phyloP scores from a whole-genome alignment of 2,797 vertebrate genomes.

The Rhinatrema bivittatum region DNA sequence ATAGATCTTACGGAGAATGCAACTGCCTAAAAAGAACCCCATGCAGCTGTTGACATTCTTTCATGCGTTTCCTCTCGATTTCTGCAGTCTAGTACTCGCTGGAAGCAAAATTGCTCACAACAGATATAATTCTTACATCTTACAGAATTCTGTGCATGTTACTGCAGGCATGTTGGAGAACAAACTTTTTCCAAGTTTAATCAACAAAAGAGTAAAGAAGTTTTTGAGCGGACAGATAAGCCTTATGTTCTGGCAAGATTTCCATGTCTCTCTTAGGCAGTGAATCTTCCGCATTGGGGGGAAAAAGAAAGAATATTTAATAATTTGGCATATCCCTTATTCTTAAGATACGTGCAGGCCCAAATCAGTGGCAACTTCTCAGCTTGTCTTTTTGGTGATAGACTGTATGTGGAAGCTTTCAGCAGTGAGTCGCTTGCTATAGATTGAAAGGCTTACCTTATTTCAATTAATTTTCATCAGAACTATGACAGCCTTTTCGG shows the following conservation, averaged over 20 bases:
- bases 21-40: constrained; percentile 19
- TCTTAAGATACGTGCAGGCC: neutral
- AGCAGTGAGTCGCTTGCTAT: neutral
- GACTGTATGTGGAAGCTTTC: constrained; percentile 7
- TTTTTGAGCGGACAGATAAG: too few relatives aligned
- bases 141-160: constrained; percentile 2
- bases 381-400: neutral
- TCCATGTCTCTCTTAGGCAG: too few relatives aligned
- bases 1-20: constrained; percentile 18
- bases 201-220: neutral
- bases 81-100: constrained; percentile 13
- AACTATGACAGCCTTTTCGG: constrained; percentile 12
- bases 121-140: constrained; percentile 2
- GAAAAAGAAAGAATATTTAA: neutral
- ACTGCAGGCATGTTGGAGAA: constrained; percentile 15
- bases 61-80: constrained; percentile 5
- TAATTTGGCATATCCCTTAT: neutral
- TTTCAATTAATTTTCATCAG: constrained; percentile 27
- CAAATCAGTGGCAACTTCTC: constrained; percentile 1
- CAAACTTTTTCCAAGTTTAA: constrained; percentile 32
- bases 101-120: too few relatives aligned
- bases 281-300: too few relatives aligned
- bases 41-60: constrained; percentile 9
- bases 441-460: constrained; percentile 21
- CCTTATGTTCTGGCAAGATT: too few relatives aligned